phyloP scores from a whole-genome alignment of 2,888 invertebrate genomes.

The Thyatira batis region DNA sequence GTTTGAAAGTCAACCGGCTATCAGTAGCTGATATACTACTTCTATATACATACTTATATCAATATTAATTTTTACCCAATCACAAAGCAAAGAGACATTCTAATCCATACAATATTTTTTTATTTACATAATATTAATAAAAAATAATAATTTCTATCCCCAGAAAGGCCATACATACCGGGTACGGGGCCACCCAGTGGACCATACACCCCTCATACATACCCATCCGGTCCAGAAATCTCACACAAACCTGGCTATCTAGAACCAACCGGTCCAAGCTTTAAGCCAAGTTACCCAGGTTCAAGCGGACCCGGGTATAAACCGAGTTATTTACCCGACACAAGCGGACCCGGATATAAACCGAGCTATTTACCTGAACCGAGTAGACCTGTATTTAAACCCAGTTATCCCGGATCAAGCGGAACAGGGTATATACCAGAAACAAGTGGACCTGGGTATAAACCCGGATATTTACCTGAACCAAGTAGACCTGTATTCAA shows the following conservation, averaged over 20 bases:
- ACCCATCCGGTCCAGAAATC: not conserved
- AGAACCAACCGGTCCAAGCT: not conserved
- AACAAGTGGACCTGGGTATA: not conserved
- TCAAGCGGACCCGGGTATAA: not conserved
- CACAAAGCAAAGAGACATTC: too few relatives aligned
- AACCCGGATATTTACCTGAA: not conserved
- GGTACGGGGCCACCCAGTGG: slow-evolving; percentile 45
- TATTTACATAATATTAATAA: too few relatives aligned
- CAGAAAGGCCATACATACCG: slow-evolving; percentile 49
- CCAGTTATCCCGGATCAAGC: slow-evolving; percentile 1
- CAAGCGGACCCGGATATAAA: not conserved
- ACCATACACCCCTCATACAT: slow-evolving; percentile 31
- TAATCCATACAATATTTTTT: too few relatives aligned
- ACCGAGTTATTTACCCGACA: not conserved
- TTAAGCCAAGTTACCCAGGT: not conserved
- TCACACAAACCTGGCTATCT: slow-evolving; percentile 8
- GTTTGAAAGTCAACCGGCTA: too few relatives aligned
- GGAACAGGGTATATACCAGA: not conserved
- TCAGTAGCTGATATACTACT: too few relatives aligned
- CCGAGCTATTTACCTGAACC: not conserved
- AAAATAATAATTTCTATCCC: slow-evolving; percentile 10
- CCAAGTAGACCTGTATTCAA: slow-evolving; percentile 3
- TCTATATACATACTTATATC: too few relatives aligned
- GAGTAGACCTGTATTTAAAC: slow-evolving; percentile 8
- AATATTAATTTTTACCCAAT: too few relatives aligned